Evolutionary conservation across 2,888 invertebrate genomes (phyloP).

Genomic region (Leptinotarsa juncta): DNA sequence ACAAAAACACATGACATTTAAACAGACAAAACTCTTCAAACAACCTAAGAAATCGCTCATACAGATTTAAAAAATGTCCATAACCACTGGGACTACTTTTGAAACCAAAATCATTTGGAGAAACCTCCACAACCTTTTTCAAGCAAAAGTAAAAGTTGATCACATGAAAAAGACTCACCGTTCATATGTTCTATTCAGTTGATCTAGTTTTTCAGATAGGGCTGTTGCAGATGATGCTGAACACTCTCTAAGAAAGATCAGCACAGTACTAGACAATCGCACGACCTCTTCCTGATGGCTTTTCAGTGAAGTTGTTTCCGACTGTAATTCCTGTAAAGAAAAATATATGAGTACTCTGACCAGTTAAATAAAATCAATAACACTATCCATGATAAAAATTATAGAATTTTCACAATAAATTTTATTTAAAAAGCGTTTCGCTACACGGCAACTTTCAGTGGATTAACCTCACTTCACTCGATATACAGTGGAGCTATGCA

Average conservation of each 20-base stretch:
- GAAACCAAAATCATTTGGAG: neutral
- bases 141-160: neutral
- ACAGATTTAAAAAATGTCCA: too few species aligned
- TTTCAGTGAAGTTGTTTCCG: slow-evolving; percentile 78
- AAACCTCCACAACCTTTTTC: neutral
- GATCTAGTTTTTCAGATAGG: slow-evolving; percentile 76
- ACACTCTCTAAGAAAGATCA: slow-evolving; percentile 76
- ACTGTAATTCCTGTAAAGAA: slow-evolving; percentile 75
- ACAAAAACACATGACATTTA: too few species aligned
- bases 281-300: slow-evolving; percentile 76
- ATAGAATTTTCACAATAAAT: too few species aligned
- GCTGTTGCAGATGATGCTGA: slow-evolving; percentile 77
- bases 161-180: slow-evolving; percentile 65
- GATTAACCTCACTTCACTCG: too few species aligned
- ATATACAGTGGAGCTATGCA: too few species aligned
- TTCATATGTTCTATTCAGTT: slow-evolving; percentile 77
- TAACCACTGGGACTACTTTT: too few species aligned
- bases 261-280: slow-evolving; percentile 77
- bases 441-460: too few species aligned
- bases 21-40: too few species aligned
- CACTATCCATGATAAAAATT: too few species aligned
- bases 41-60: too few species aligned
- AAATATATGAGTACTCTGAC: neutral
- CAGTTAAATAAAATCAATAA: too few species aligned
- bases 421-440: too few species aligned